Base-by-base conservation (phyloP, 2,888 invertebrate species). In the Acrobasis suavella region DNA sequence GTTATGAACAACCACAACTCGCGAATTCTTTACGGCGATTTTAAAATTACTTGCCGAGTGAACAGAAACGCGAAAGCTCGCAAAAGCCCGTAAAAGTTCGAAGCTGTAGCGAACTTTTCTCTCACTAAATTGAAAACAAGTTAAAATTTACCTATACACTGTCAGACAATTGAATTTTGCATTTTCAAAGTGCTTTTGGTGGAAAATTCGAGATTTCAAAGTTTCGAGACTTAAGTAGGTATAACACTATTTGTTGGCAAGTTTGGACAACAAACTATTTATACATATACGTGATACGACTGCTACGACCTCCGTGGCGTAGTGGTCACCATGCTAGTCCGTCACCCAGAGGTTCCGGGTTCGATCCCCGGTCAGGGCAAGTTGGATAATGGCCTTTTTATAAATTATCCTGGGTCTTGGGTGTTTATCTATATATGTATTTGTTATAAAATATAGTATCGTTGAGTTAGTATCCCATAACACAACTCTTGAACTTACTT, bases 121-220 rank as follows among this genome's bases (percentile, higher is more conserved):
- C 55, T 71, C 58, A 64, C 68, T 62, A 66, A 71, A 71, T 71
- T 70, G 72, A 66, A 72, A 72, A 71, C 70, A 69, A 70, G 66
- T 70, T 65, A 66, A 68, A 65, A 64, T 67, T 70, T 68, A 64
- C 69, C 66, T 67, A 63, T 65, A 68, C 63, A 64, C 55, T 42
- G n/a, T 37, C 49, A 49, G 42, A 39, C 59, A 65, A 66, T 65
- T 67, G 56, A 61, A 65, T 66, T 63, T 60, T 60, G 51, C 67
- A 62, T 62, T 64, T 63, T 50, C 50, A 9, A 52, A 60, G 50
- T 49, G 32, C 49, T 61, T n/a, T 55, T 37, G 37, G 17, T 37
- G 54, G 50, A 51, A 60, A 60, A 39, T 51, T 51, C 38, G 60
- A 42, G 60, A 17, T 60, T 60, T 51, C 10, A 60, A n/a, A n/a